Base-by-base conservation (phyloP, 2,888 invertebrate species). In the Andrena praecox region DNA sequence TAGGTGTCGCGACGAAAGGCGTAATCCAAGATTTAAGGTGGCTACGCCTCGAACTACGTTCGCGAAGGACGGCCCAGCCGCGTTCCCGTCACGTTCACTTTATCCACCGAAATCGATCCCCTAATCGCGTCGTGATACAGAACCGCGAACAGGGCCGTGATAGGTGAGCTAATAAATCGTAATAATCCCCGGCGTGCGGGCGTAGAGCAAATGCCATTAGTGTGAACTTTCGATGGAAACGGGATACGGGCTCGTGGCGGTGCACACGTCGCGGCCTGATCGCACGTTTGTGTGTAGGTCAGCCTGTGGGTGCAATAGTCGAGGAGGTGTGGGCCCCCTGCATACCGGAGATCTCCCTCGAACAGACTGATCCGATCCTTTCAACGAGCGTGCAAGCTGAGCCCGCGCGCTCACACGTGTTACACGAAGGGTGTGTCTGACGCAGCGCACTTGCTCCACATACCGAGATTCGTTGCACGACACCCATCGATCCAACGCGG, bases 221-320 rank as follows among this genome's bases (percentile, higher is more conserved):
- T 86, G 91, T 92, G 92, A 92, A 92, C 92, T 92, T 92, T 92
- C 91, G 89, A 91, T 91, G 85, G 85, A 89, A 91, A 90, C 83
- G 84, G 88, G 85, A 88, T 82, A 89, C 82, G 85, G 77, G 80
- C 80, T 81, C 62, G 75, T 76, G 79, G 82, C 84, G 80, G 82
- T 69, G 71, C 66, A 76, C 56, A 67, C 69, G 64, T 62, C 50
- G 31, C 76, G 33, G 63, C 56, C 31, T 56, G 60, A 59, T 66
- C 82, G 84, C 69, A 77, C 87, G 89, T 84, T 81, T 84, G 78
- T 87, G 91, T 91, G 89, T 90, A 90, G 90, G 90, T 91, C 89
- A 90, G 84, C 86, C 84, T 87, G 87, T 89, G 87, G 86, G 84
- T 90, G 89, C 86, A 87, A 82, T 82, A 79, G 63, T 35, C 42